These are phyloP conservation scores for Gymnothorax javanicus DNA, from an alignment of 2,797 vertebrate species.

Conservation along the genomic window DNA sequence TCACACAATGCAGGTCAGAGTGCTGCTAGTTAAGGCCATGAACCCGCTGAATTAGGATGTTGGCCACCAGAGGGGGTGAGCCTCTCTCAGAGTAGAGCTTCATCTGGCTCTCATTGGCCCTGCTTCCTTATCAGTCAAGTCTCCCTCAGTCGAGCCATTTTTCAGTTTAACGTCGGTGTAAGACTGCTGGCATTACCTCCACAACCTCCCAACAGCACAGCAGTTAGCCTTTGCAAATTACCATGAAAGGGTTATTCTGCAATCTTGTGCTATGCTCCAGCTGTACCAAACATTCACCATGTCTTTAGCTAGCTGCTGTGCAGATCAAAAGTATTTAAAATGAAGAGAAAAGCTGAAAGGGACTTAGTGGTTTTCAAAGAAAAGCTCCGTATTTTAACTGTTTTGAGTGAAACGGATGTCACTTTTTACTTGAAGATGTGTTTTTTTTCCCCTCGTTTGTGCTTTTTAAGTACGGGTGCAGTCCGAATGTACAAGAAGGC, in stretches of 20 bases:
- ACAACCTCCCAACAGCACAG: background rate
- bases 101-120: slow-evolving; percentile 23
- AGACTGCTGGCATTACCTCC: background rate
- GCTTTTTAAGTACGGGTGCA: slow-evolving; percentile 10
- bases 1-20: background rate
- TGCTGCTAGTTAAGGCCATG: background rate
- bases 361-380: background rate
- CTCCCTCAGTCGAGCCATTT: background rate
- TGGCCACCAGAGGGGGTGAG: background rate
- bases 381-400: background rate
- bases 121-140: background rate
- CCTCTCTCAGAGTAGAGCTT: background rate
- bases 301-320: background rate
- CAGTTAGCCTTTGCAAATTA: background rate
- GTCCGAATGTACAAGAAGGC: background rate
- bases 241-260: background rate
- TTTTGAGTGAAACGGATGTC: background rate
- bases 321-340: background rate
- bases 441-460: background rate
- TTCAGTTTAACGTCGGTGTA: too few relatives aligned
- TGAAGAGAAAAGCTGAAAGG: background rate
- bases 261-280: background rate
- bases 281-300: too few relatives aligned
- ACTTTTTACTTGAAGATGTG: background rate
- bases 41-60: background rate